phyloP scores from a whole-genome alignment of 2,113 vertebrate genomes.

The Lynx canadensis region DNA sequence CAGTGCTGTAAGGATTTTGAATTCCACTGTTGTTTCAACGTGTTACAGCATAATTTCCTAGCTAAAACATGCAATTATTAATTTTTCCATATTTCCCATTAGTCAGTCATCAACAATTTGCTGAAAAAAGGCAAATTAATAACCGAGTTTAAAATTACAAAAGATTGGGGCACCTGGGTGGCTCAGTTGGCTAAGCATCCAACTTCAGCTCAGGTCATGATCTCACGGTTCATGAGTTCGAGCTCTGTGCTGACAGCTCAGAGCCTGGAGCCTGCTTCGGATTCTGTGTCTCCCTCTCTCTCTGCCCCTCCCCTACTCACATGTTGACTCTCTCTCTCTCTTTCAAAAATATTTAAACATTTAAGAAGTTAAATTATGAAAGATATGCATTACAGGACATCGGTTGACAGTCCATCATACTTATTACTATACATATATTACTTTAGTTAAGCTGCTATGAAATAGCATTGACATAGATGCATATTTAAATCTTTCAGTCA shows the following conservation, averaged over 20 bases:
- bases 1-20: background rate
- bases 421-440: background rate
- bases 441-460: background rate
- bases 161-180: no score
- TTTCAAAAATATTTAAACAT: no score
- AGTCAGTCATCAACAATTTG: background rate
- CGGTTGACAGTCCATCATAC: background rate
- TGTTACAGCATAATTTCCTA: background rate
- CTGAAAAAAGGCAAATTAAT: background rate
- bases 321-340: no score
- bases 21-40: background rate
- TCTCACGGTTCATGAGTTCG: no score
- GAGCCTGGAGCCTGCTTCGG: no score
- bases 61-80: background rate
- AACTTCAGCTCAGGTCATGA: no score
- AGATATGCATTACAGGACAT: background rate
- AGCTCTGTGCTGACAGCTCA: no score
- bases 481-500: background rate
- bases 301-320: no score
- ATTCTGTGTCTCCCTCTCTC: no score
- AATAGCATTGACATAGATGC: background rate
- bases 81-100: background rate
- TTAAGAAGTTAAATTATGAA: no score
- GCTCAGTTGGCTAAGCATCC: no score
- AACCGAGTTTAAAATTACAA: background rate